A percentile compares a stretch with the other conserved stretches of the same genome.
These are phyloP conservation scores for Tetragnatha montana DNA, from an alignment of 2,888 invertebrate species.

Conservation along the genomic window DNA sequence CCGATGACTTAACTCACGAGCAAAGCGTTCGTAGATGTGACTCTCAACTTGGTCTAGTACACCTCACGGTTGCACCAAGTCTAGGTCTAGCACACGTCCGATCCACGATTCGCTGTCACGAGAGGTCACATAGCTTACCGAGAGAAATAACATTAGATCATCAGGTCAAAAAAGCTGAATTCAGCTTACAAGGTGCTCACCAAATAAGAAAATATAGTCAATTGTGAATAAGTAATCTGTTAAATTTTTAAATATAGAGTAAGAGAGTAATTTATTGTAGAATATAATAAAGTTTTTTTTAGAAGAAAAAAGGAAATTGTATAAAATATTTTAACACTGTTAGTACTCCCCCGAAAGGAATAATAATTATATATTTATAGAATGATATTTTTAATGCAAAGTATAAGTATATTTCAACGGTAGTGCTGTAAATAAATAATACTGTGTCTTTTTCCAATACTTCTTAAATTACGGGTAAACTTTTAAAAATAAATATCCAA, in stretches of 20 bases:
- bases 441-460: not conserved
- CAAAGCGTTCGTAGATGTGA: not conserved
- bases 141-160: not conserved
- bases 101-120: not conserved
- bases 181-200: not conserved
- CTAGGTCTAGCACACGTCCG: not conserved
- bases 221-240: not conserved
- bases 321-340: not conserved
- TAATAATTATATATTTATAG: not conserved
- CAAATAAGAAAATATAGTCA: not conserved
- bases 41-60: not conserved
- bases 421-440: not conserved
- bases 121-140: not conserved
- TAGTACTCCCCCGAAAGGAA: not conserved
- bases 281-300: not conserved
- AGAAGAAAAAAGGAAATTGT: not conserved
- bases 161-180: not conserved
- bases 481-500: not conserved
- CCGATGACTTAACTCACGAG: not conserved
- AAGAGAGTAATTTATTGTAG: too few species aligned
- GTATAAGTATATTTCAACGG: not conserved
- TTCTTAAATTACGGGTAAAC: not conserved
- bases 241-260: too few species aligned
- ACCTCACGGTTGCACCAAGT: not conserved
- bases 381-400: not conserved